Conservation (phyloP, 2,113 vertebrate genomes). For the Trematomus loennbergii region DNA sequence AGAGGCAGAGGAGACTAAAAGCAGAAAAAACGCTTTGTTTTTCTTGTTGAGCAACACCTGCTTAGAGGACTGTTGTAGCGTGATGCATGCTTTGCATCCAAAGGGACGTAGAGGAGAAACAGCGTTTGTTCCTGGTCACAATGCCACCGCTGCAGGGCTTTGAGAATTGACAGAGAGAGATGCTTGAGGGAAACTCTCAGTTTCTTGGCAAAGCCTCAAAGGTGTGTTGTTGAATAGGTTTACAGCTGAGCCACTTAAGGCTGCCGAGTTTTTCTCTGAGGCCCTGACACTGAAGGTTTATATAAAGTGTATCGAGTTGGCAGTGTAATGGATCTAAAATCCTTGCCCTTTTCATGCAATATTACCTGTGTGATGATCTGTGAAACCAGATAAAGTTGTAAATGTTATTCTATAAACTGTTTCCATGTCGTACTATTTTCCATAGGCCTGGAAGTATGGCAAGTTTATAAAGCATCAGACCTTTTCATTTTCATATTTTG, state of each 20-base stretch:
- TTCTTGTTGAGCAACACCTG: slow-evolving; percentile 6
- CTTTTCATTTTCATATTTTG: neutral
- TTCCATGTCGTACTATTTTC: neutral
- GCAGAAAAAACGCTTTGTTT: too few species aligned
- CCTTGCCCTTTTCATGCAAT: neutral
- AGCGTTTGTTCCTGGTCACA: neutral
- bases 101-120: neutral
- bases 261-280: neutral
- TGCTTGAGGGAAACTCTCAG: slow-evolving; percentile 29
- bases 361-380: neutral
- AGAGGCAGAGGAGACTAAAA: neutral
- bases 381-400: neutral
- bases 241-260: slow-evolving; percentile 24
- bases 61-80: slow-evolving; percentile 10
- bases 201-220: slow-evolving; percentile 27
- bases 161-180: slow-evolving; percentile 5
- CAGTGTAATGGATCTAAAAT: neutral
- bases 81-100: neutral
- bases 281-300: slow-evolving; percentile 1
- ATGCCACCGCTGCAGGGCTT: neutral
- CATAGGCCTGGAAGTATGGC: neutral
- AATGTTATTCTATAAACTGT: neutral
- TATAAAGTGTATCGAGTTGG: neutral
- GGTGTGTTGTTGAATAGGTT: slow-evolving; percentile 30
- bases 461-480: neutral